Evolutionary conservation across 2,797 vertebrate species (phyloP).

Genomic region (Sebastes vulpes): DNA sequence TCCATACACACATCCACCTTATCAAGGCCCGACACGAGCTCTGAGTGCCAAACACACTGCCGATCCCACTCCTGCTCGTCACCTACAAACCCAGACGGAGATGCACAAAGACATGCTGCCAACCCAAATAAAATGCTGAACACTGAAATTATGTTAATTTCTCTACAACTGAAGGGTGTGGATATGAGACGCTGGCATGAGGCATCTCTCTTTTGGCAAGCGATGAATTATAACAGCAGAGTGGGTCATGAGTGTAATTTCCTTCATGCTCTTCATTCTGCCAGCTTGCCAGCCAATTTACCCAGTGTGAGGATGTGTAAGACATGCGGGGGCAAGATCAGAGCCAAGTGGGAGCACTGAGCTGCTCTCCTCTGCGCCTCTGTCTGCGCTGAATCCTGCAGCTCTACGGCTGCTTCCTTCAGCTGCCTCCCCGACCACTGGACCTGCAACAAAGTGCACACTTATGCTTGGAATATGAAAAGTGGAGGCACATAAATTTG

Average conservation of each 20-base stretch:
- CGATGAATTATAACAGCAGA: background rate
- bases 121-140: conserved; percentile 21
- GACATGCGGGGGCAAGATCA: conserved; percentile 74
- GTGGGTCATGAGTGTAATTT: conserved; percentile 22
- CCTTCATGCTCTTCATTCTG: background rate
- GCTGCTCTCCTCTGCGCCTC: conserved; percentile 83
- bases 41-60: conserved; percentile 81
- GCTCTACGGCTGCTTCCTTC: conserved; percentile 71
- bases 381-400: conserved; percentile 73
- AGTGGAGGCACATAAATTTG: background rate
- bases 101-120: conserved; percentile 25
- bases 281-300: conserved; percentile 45
- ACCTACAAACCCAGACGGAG: conserved; percentile 69
- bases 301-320: conserved; percentile 79
- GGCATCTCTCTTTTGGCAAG: background rate
- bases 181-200: background rate
- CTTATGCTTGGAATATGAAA: background rate
- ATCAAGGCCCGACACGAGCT: conserved; percentile 81
- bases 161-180: background rate
- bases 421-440: conserved; percentile 79
- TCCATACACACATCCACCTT: conserved; percentile 81
- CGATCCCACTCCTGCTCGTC: conserved; percentile 88
- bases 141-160: conserved; percentile 24
- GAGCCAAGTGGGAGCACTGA: conserved; percentile 65
- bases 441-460: conserved; percentile 44